phyloP scores from a whole-genome alignment of 2,797 vertebrate genomes.

The Dermochelys coriacea region DNA sequence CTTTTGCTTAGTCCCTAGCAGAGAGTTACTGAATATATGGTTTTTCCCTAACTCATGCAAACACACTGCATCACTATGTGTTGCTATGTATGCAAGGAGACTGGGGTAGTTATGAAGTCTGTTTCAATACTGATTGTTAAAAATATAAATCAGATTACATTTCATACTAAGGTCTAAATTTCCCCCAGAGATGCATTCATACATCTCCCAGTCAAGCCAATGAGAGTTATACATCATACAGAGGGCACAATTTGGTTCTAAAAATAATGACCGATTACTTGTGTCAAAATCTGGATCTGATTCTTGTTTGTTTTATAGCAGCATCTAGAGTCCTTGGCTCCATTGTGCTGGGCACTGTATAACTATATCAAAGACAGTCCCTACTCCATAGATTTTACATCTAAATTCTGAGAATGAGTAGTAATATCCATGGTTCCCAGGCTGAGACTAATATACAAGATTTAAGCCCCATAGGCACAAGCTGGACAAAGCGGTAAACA shows the following conservation, averaged over 20 bases:
- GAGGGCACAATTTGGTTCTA: too few relatives aligned
- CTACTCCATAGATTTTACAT: background rate
- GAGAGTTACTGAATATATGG: rapidly evolving
- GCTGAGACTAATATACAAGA: background rate
- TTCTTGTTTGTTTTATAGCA: background rate
- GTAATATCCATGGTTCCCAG: background rate
- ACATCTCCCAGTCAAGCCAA: too few relatives aligned
- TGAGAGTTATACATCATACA: too few relatives aligned
- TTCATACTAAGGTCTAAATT: background rate
- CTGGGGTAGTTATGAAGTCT: rapidly evolving
- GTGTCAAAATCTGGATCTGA: too few relatives aligned
- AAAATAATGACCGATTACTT: background rate
- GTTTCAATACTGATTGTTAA: background rate
- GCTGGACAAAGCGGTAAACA: background rate
- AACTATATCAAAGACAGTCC: background rate
- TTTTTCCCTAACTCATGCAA: background rate
- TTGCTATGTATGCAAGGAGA: background rate
- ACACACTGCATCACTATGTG: background rate
- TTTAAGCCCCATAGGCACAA: rapidly evolving
- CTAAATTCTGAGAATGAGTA: background rate
- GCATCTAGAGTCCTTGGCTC: background rate
- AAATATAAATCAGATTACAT: rapidly evolving
- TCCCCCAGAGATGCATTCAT: background rate
- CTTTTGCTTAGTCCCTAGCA: too few relatives aligned
- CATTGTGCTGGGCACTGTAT: background rate